A percentile compares a stretch with the other conserved stretches of the same genome.
phyloP scores from a whole-genome alignment of 2,113 vertebrate genomes.

The Tachycineta bicolor region DNA sequence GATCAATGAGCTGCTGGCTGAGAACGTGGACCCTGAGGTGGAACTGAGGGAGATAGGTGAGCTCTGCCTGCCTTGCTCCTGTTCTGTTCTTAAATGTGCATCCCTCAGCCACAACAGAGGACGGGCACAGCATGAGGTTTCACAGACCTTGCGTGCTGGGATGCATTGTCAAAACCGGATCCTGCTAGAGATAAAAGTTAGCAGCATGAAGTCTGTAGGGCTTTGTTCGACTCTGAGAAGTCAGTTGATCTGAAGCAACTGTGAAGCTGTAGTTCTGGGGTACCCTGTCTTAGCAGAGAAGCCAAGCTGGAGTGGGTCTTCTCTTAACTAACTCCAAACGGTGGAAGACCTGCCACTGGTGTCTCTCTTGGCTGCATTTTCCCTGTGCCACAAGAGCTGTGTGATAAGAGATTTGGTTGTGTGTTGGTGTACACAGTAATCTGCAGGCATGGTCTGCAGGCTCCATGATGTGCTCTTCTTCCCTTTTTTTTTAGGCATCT shows the following conservation, averaged over 20 bases:
- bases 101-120: neutral
- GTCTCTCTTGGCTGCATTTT: neutral
- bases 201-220: neutral
- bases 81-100: neutral
- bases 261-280: neutral
- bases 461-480: neutral
- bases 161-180: neutral
- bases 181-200: neutral
- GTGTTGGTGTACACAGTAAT: neutral
- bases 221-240: neutral
- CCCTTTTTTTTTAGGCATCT: slow-evolving; percentile 69
- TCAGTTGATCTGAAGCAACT: neutral
- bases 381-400: neutral
- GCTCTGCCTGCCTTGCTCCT: neutral
- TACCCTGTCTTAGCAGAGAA: neutral
- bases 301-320: neutral
- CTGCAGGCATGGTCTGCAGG: neutral
- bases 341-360: neutral
- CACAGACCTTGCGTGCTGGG: accelerated
- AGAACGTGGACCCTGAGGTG: slow-evolving; percentile 54
- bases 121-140: neutral
- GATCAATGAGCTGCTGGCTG: slow-evolving; percentile 76
- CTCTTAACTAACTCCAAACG: neutral
- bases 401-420: neutral
- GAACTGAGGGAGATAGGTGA: slow-evolving; percentile 77